Base-by-base conservation (phyloP, 2,113 vertebrate genomes). In the Ptychochromis oligacanthus region DNA sequence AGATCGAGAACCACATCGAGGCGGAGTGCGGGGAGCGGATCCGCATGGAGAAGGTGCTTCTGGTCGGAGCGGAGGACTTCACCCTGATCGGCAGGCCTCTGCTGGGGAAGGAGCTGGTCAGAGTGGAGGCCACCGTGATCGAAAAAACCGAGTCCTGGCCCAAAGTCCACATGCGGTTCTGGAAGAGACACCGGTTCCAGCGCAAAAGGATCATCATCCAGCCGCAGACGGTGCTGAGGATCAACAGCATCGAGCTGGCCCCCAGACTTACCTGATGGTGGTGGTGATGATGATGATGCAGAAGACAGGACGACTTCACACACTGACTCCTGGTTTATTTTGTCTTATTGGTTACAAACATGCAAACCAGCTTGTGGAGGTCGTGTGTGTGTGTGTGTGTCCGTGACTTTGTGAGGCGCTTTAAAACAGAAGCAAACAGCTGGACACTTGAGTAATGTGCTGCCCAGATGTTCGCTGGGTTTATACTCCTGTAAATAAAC, bases 101-200 rank as follows among this genome's bases (percentile, higher is more conserved):
- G 62, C 86, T 94, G 80, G 86, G 78, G 4, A 87, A 34, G 61
- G 93, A 93, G 0, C 86, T 94, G 57, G 92, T 92, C 74, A 20
- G 91, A 12, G 9, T 94, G 20, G 92, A 93, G 7, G 93, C 93
- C 70, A 94, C 92, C 6, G 90, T 94, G 7, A 34, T 94, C 7
- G 93, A 94, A 20, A 94, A 91, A 89, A 94, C 93, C 0, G 89
- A 94, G 43, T 93, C 92, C 20, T 91, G 91, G 78, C 93, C 93
- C 67, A 93, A 86, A 82, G 60, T 94, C 7, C 81, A 91, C 87
- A 91, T 93, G 91, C 22, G 3, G 34, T 94, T 94, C 92, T 89
- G 85, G 87, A 93, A 54, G 64, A 85, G 93, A 24, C 91, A 94
- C 81, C 83, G 93, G 49, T 93, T 28, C 82, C 81, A 93, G 76